phyloP scores from a whole-genome alignment of 1,140 invertebrate species.

The Euwallacea similis region DNA sequence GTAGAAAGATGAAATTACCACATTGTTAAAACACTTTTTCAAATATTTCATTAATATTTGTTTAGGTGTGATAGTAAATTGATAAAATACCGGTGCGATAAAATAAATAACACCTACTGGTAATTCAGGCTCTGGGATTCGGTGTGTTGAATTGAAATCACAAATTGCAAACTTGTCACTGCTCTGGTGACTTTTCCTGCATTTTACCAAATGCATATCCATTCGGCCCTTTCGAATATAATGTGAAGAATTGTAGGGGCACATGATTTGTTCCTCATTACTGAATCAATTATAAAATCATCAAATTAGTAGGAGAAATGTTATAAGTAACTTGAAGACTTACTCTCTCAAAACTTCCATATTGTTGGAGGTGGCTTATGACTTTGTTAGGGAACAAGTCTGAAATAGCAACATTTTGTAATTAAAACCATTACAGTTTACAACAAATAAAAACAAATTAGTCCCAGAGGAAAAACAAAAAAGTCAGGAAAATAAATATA shows the following conservation, averaged over 20 bases:
- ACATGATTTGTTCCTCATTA: conserved; percentile 22
- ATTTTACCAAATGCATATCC: conserved; percentile 28
- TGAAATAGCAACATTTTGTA: too few relatives aligned
- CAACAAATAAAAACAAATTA: too few relatives aligned
- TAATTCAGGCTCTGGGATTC: conserved; percentile 21
- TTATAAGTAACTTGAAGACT: too few relatives aligned
- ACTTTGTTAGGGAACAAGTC: too few relatives aligned
- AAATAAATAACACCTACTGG: conserved; percentile 11
- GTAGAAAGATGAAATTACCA: too few relatives aligned
- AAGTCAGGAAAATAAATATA: too few relatives aligned
- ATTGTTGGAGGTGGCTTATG: too few relatives aligned
- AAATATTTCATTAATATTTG: too few relatives aligned
- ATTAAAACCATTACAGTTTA: too few relatives aligned
- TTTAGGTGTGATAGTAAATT: neutral
- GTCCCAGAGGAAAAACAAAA: too few relatives aligned
- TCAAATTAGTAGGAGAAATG: too few relatives aligned
- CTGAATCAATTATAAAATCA: conserved; percentile 2
- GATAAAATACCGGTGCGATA: neutral
- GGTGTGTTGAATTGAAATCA: conserved; percentile 27
- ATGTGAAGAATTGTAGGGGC: conserved; percentile 27
- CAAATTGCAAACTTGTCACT: conserved; percentile 3
- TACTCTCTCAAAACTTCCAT: too few relatives aligned
- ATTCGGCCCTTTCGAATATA: conserved; percentile 27
- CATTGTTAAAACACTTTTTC: neutral
- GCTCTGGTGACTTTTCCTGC: neutral